Evolutionary conservation across 2,113 vertebrate species (phyloP).

Genomic region (Cyprinodon brontotheroides): DNA sequence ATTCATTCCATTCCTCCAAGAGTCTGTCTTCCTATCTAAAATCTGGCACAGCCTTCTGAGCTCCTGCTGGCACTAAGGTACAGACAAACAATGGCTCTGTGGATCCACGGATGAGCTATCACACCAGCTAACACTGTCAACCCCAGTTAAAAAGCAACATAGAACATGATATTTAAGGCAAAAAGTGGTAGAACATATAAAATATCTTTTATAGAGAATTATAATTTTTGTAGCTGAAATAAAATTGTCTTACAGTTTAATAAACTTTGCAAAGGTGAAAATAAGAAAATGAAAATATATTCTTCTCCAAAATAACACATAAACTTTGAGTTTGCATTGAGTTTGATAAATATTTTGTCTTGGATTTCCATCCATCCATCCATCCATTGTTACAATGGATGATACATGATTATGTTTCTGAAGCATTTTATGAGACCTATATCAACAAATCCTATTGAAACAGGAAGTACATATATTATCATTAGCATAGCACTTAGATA

Average conservation of each 20-base stretch:
- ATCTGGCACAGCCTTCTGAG: conserved; percentile 61
- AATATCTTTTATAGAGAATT: conserved; percentile 13
- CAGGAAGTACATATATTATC: no score
- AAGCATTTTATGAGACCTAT: no score
- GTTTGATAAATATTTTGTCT: neutral
- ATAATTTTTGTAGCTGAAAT: conserved; percentile 21
- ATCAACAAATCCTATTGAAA: no score
- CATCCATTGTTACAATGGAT: no score
- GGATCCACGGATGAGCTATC: conserved; percentile 60
- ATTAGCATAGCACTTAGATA: no score
- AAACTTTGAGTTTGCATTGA: neutral
- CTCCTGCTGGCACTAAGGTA: conserved; percentile 59
- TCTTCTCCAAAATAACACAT: neutral
- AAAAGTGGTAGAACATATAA: conserved; percentile 33
- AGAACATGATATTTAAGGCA: conserved; percentile 57
- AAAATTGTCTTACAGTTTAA: neutral
- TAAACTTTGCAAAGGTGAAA: no score
- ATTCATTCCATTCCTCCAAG: neutral
- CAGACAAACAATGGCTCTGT: conserved; percentile 62
- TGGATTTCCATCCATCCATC: neutral
- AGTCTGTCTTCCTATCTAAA: conserved; percentile 44
- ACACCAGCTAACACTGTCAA: conserved; percentile 64
- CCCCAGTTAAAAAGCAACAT: conserved; percentile 47
- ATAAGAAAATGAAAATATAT: no score
- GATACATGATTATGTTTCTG: no score